These are phyloP conservation scores for Augochlora pura DNA, from an alignment of 1,140 invertebrate genomes.

Conservation along the genomic window DNA sequence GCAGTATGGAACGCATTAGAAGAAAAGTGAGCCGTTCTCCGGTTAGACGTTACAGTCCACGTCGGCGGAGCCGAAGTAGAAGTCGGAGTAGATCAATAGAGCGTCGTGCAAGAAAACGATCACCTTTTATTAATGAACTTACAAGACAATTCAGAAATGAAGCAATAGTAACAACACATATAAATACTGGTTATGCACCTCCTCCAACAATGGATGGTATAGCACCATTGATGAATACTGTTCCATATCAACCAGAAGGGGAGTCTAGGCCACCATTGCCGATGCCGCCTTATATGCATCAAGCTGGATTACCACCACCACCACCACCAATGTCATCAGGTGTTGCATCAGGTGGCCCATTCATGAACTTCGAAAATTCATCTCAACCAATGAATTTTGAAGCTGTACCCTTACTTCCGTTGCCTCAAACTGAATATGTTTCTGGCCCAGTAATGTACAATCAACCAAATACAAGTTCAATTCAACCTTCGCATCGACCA, in stretches of 20 bases:
- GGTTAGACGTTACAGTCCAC: constrained; percentile 62
- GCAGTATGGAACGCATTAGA: constrained; percentile 70
- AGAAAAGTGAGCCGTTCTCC: constrained; percentile 70
- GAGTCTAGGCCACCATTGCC: constrained; percentile 26
- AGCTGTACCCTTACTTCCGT: constrained; percentile 42
- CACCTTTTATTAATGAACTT: constrained; percentile 77
- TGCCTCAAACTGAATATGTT: constrained; percentile 63
- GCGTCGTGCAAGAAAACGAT: constrained; percentile 72
- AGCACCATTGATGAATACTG: constrained; percentile 40
- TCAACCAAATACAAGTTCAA: constrained; percentile 56
- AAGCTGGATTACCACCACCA: constrained; percentile 42
- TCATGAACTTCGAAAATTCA: constrained; percentile 68
- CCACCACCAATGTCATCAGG: constrained; percentile 31
- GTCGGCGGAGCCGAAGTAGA: constrained; percentile 68
- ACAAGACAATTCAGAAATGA: constrained; percentile 71
- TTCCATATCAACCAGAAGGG: constrained; percentile 42
- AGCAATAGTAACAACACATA: constrained; percentile 41
- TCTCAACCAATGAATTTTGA: constrained; percentile 69
- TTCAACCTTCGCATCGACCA: constrained; percentile 38
- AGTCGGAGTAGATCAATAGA: constrained; percentile 68
- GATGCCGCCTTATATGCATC: constrained; percentile 59
- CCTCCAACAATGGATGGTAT: constrained; percentile 44
- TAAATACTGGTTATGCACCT: constrained; percentile 49
- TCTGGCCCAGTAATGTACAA: constrained; percentile 69
- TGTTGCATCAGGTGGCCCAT: constrained; percentile 48